These are phyloP conservation scores for Morus bassanus DNA, from an alignment of 2,797 vertebrate genomes.

Conservation along the genomic window DNA sequence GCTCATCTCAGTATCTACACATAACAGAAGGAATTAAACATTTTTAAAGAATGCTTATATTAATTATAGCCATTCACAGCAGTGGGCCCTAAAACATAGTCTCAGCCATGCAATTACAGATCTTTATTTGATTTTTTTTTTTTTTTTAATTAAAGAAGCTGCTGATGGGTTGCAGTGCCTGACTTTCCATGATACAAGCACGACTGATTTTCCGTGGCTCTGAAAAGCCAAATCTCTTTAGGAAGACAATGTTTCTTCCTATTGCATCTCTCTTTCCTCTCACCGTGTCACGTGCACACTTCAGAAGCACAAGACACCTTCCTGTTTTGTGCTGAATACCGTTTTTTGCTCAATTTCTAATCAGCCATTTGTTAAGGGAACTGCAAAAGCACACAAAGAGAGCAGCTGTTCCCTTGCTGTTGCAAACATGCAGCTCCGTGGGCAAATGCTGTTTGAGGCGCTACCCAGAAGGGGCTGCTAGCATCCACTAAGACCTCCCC, in stretches of 20 bases:
- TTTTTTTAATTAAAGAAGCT: background rate
- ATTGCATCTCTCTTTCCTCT: constrained; percentile 26
- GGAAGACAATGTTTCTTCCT: background rate
- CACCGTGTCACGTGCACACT: background rate
- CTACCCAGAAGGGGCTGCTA: background rate
- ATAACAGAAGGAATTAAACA: background rate
- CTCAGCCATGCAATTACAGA: background rate
- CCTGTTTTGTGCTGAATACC: constrained; percentile 62
- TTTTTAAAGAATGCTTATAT: background rate
- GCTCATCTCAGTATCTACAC: background rate
- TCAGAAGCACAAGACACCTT: constrained; percentile 56
- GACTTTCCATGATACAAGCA: background rate
- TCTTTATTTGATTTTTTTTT: background rate
- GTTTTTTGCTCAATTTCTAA: constrained; percentile 56
- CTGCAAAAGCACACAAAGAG: constrained; percentile 51
- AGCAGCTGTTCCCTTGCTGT: constrained; percentile 66
- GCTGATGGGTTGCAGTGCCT: background rate
- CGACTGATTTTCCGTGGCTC: background rate
- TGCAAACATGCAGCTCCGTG: background rate
- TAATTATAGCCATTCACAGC: background rate
- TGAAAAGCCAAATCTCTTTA: constrained; percentile 17
- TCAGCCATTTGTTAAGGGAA: constrained; percentile 49
- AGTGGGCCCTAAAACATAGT: background rate
- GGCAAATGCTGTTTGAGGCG: background rate
- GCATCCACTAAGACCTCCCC: background rate